Evolutionary conservation across 2,888 invertebrate species (phyloP).

Genomic region (Heteromyza rotundicornis): DNA sequence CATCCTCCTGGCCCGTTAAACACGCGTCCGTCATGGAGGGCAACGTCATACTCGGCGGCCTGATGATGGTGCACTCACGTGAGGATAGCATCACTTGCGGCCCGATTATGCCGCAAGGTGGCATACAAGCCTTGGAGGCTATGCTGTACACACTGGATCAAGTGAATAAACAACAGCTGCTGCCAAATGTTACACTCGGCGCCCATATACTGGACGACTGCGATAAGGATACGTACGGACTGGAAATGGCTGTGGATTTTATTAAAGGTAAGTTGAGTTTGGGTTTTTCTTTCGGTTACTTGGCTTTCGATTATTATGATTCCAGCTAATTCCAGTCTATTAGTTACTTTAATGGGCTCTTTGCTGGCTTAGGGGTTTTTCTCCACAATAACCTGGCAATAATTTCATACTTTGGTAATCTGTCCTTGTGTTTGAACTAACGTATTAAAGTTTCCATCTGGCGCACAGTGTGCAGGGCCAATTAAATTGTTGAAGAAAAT

Average conservation of each 20-base stretch:
- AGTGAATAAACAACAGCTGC: conserved; percentile 71
- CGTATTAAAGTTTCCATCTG: too few relatives aligned
- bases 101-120: conserved; percentile 93
- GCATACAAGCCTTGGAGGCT: conserved; percentile 85
- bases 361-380: too few relatives aligned
- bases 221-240: conserved; percentile 93
- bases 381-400: too few relatives aligned
- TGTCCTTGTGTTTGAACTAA: too few relatives aligned
- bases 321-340: too few relatives aligned
- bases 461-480: too few relatives aligned
- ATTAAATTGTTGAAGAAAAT: too few relatives aligned
- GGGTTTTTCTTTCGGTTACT: too few relatives aligned
- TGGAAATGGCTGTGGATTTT: conserved; percentile 95
- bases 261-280: conserved; percentile 80
- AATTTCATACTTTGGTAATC: too few relatives aligned
- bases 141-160: conserved; percentile 91
- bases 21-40: conserved; percentile 87
- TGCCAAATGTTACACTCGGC: conserved; percentile 82
- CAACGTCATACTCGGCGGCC: conserved; percentile 84
- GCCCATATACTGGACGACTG: conserved; percentile 93
- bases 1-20: conserved; percentile 77
- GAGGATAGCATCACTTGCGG: conserved; percentile 89
- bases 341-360: too few relatives aligned
- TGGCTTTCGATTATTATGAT: too few relatives aligned
- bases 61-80: conserved; percentile 95